Conservation (phyloP, 1,140 invertebrate genomes). For the Drosophila funebris region DNA sequence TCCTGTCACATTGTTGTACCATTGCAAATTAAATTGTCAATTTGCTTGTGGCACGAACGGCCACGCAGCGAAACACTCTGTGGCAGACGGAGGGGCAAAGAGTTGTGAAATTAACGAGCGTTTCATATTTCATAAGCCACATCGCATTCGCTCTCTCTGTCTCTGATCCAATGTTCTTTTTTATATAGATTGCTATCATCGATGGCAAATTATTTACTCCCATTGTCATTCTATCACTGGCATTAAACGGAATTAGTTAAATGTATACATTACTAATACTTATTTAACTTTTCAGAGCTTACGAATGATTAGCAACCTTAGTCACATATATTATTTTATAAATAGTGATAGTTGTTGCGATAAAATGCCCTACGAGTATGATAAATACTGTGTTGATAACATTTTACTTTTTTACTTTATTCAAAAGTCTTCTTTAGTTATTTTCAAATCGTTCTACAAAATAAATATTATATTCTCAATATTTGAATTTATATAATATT, state of each 20-base stretch:
- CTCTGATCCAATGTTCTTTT: background rate
- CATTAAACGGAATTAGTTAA: slow-evolving; percentile 21
- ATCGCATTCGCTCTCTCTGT: background rate
- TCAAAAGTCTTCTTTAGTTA: background rate
- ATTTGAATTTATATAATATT: too few species aligned
- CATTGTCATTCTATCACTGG: background rate
- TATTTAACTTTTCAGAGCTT: slow-evolving; percentile 22
- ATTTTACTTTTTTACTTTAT: background rate
- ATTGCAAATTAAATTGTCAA: slow-evolving; percentile 77
- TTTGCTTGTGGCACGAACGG: slow-evolving; percentile 51
- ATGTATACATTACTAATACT: background rate
- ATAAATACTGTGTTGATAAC: background rate
- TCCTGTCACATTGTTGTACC: slow-evolving; percentile 62
- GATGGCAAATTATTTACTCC: slow-evolving; percentile 1
- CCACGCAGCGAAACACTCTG: slow-evolving; percentile 30
- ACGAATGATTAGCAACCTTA: slow-evolving; percentile 6
- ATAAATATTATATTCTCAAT: background rate
- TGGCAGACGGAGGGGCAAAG: background rate
- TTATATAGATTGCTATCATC: background rate
- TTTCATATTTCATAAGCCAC: slow-evolving; percentile 15
- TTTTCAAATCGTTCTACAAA: too few species aligned
- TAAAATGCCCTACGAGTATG: background rate
- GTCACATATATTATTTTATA: slow-evolving; percentile 9
- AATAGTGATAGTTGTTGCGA: background rate
- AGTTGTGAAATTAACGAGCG: background rate